Evolutionary conservation across 2,888 invertebrate genomes (phyloP), one percentile per base, ranked within the genome.

Genomic region (Hypomecis atomaria): DNA sequence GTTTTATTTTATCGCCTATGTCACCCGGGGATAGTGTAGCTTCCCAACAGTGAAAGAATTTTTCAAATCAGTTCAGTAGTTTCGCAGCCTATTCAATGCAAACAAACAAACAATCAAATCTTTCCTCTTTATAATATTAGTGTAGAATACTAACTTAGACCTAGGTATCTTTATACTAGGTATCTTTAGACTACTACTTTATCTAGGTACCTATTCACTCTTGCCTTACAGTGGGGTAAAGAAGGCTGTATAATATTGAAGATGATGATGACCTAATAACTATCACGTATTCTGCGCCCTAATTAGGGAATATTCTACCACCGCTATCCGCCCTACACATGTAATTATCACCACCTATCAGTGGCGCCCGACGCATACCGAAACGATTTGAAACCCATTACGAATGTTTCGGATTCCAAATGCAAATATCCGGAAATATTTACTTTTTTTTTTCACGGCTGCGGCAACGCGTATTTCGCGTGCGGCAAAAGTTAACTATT

Each of bases 361-460:
- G 63, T 69, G 66, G 65, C 47, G 62, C 66, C 56, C 58, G 57
- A 59, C 77, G 78, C 88, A 88, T 82, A 82, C 85, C 86, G 87
- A 78, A 86, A 76, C 86, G 74, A 82, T 83, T 83, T 80, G 73
- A 71, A 78, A 71, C 73, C 75, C 78, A 78, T 74, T 78, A 83
- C 78, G 78, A 79, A 80, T 82, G 79, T 81, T 84, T 79, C 72
- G 69, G 77, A 83, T 86, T 74, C 84, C 85, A 65, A 60, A 78
- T 81, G 76, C 77, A 86, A 86, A 78, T 83, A 89, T 87, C 88
- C 89, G 89, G 89, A 89, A 88, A 89, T 66, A 60, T 55, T 36
- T 13, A 23, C 23, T 23, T 23, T 34, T 6, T 40, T 62, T 59
- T 59, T 53, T 40, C 23, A 11, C 13, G 37, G 42, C 36, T 23